A percentile compares a stretch with the other conserved stretches of the same genome.
Evolutionary conservation across 2,888 invertebrate genomes (phyloP).

Genomic region (Drosophila nr. perissopoda): DNA sequence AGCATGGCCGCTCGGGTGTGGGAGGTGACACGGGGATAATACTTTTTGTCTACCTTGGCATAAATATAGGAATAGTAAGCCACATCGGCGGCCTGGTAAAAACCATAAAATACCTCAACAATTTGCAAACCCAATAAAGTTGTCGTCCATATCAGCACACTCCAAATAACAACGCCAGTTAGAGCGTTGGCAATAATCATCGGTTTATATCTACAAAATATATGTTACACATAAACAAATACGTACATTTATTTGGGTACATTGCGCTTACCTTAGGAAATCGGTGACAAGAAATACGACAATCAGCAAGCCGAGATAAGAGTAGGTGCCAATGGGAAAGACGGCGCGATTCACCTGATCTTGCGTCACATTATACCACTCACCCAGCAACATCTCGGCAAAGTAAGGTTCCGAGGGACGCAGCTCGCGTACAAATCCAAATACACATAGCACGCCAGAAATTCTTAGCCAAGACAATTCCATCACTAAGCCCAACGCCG

Average conservation of each 20-base stretch:
- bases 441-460: constrained; percentile 90
- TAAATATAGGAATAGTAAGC: constrained; percentile 98
- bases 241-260: background rate
- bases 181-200: constrained; percentile 91
- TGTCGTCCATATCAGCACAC: constrained; percentile 90
- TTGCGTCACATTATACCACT: constrained; percentile 91
- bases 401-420: constrained; percentile 94
- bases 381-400: constrained; percentile 91
- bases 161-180: constrained; percentile 90
- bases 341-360: constrained; percentile 86
- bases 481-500: constrained; percentile 24
- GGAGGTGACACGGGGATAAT: constrained; percentile 90
- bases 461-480: constrained; percentile 87
- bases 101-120: constrained; percentile 90
- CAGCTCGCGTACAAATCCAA: constrained; percentile 93
- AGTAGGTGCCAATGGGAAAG: constrained; percentile 94
- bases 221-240: no score
- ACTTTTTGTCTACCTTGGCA: constrained; percentile 90
- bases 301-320: constrained; percentile 90
- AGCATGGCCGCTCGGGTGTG: constrained; percentile 90
- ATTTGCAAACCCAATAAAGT: constrained; percentile 90
- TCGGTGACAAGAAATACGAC: constrained; percentile 94
- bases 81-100: constrained; percentile 94
- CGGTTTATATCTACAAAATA: constrained; percentile 90
- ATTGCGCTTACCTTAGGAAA: constrained; percentile 85